phyloP scores from a whole-genome alignment of 2,888 invertebrate genomes.

The Erebia epiphron region DNA sequence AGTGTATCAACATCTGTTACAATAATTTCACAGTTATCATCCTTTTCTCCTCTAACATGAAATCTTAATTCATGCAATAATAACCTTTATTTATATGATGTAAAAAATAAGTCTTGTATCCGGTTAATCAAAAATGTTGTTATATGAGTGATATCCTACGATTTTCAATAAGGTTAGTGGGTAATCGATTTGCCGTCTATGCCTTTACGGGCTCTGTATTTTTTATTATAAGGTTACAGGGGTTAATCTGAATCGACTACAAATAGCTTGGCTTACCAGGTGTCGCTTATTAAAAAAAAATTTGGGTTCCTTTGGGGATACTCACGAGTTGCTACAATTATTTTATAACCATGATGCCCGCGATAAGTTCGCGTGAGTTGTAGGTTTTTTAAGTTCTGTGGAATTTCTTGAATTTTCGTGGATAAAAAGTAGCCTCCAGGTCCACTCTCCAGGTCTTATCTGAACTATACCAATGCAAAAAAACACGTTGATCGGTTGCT shows the following conservation, averaged over 20 bases:
- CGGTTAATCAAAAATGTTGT: background rate
- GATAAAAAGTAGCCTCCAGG: no score
- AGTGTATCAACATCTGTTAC: constrained; percentile 24
- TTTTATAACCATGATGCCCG: no score
- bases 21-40: constrained; percentile 27
- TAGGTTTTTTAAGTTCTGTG: no score
- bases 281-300: constrained; percentile 8
- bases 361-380: no score
- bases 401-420: no score
- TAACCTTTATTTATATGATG: background rate
- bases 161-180: constrained; percentile 27
- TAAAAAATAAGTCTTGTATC: constrained; percentile 7
- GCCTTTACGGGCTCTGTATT: constrained; percentile 10
- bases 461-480: no score
- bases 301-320: constrained; percentile 18
- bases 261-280: constrained; percentile 19
- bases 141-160: constrained; percentile 17
- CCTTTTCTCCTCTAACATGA: constrained; percentile 7
- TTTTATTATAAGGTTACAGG: constrained; percentile 28
- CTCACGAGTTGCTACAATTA: no score
- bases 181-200: constrained; percentile 19
- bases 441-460: no score
- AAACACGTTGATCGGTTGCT: no score
- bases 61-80: constrained; percentile 9
- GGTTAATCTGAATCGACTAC: constrained; percentile 23